These are phyloP conservation scores for Pyrgilauda ruficollis DNA, from an alignment of 2,113 vertebrate species.

Conservation along the genomic window DNA sequence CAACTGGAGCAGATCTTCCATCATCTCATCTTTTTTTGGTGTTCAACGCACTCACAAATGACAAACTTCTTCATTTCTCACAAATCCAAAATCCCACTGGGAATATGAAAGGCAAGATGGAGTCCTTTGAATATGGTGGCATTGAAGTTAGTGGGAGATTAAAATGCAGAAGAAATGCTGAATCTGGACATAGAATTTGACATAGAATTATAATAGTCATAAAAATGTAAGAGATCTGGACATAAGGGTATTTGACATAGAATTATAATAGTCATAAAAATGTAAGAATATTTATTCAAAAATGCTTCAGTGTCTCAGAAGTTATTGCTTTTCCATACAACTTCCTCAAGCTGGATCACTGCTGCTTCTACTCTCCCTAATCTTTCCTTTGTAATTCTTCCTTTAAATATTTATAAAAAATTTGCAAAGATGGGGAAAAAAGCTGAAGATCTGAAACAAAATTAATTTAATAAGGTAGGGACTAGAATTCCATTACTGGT, in stretches of 20 bases:
- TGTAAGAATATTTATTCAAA: constrained; percentile 32
- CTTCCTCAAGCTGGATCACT: constrained; percentile 8
- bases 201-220: background rate
- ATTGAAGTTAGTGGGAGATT: constrained; percentile 29
- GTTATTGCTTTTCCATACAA: background rate
- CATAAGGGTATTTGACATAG: background rate
- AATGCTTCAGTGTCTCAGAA: background rate
- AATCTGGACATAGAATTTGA: background rate
- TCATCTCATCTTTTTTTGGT: background rate
- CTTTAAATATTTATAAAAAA: constrained; percentile 41
- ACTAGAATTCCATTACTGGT: constrained; percentile 36
- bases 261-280: constrained; percentile 29
- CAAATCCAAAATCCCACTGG: constrained; percentile 2
- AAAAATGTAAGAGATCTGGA: constrained; percentile 25
- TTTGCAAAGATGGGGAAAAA: constrained; percentile 15
- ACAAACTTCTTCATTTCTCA: background rate
- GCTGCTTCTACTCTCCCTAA: background rate
- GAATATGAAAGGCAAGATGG: background rate
- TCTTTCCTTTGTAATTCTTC: constrained; percentile 39
- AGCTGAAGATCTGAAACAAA: constrained; percentile 32
- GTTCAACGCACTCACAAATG: background rate
- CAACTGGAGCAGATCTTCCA: background rate
- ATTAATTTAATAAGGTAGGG: constrained; percentile 50
- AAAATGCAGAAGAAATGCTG: constrained; percentile 21
- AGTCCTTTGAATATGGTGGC: constrained; percentile 2